phyloP scores from a whole-genome alignment of 1,140 invertebrate genomes.

The Octopus sinensis region DNA sequence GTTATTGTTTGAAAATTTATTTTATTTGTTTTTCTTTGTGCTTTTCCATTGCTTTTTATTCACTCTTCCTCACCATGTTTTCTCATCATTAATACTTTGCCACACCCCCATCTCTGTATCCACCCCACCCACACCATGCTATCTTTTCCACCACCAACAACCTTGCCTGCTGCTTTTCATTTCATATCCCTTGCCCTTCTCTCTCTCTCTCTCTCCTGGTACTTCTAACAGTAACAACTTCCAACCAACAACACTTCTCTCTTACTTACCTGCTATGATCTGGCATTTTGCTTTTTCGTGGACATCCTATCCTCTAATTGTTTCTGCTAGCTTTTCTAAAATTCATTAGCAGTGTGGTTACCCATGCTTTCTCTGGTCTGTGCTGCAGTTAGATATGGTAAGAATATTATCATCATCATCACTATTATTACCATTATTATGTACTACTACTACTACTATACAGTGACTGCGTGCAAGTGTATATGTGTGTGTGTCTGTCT shows the following conservation, averaged over 20 bases:
- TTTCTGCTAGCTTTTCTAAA: conserved; percentile 5
- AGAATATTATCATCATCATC: neutral
- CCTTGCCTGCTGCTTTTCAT: too few species aligned
- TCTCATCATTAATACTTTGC: neutral
- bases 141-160: too few species aligned
- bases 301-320: neutral
- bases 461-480: too few species aligned
- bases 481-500: neutral
- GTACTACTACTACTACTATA: too few species aligned
- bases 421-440: too few species aligned
- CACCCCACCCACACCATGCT: too few species aligned
- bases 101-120: neutral
- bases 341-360: neutral
- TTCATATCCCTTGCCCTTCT: too few species aligned
- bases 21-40: neutral
- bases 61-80: neutral
- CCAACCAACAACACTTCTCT: neutral
- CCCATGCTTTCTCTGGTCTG: conserved; percentile 8
- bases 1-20: too few species aligned
- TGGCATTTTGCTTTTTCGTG: neutral
- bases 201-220: too few species aligned
- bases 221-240: too few species aligned
- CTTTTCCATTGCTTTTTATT: neutral
- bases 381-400: conserved; percentile 9
- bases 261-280: neutral